Percentiles rank a stretch among this genome's conserved stretches.
Evolutionary conservation across 2,797 vertebrate species (phyloP).

Genomic region (Vespertilio murinus): DNA sequence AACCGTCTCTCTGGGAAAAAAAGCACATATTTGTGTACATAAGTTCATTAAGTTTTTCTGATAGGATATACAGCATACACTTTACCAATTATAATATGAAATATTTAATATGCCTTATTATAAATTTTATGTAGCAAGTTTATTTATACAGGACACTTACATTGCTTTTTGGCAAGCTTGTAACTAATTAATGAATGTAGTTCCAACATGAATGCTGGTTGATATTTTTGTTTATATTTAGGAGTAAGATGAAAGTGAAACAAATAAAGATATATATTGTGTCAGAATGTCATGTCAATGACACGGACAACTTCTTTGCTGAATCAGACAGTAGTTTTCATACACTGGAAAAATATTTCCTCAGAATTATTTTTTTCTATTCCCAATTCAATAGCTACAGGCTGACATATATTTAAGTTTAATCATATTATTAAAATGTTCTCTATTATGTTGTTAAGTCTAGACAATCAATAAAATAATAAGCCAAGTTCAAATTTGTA

Average conservation of each 20-base stretch:
- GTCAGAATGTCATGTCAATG: not conserved
- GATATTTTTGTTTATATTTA: constrained; percentile 1
- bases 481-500: not conserved
- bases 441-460: not conserved
- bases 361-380: not conserved
- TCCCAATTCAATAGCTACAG: not conserved
- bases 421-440: not conserved
- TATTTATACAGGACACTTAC: not conserved
- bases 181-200: not conserved
- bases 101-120: not conserved
- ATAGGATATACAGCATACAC: not conserved
- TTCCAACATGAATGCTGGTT: not conserved
- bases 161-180: not conserved
- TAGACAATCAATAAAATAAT: not conserved
- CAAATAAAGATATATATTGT: not conserved
- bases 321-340: not conserved
- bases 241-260: not conserved
- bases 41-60: not conserved
- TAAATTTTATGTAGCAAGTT: not conserved
- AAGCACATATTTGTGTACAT: not conserved
- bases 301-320: not conserved
- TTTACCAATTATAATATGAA: not conserved
- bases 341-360: not conserved
- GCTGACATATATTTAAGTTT: not conserved
- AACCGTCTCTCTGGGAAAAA: not conserved